Evolutionary conservation across 2,888 invertebrate species (phyloP).

Genomic region (Dermolepida albohirtum): DNA sequence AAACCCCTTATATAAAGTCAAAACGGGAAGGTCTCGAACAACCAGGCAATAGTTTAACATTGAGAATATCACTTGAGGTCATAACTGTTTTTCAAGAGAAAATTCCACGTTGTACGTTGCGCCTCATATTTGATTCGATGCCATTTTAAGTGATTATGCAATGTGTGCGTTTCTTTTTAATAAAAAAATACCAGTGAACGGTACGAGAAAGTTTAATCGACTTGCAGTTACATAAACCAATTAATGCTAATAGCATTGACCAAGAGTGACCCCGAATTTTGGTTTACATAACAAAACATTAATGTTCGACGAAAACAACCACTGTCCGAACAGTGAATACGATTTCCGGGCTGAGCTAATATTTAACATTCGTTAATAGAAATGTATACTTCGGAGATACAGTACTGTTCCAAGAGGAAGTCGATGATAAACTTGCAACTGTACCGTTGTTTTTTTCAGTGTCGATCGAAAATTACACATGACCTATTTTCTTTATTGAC

Average conservation of each 20-base stretch:
- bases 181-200: background rate
- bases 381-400: too few relatives aligned
- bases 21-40: constrained; percentile 29
- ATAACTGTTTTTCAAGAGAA: constrained; percentile 29
- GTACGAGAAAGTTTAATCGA: constrained; percentile 16
- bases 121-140: constrained; percentile 9
- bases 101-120: constrained; percentile 25
- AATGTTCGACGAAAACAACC: background rate
- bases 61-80: constrained; percentile 31
- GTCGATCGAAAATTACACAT: constrained; percentile 33
- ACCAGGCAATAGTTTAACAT: constrained; percentile 14
- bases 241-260: constrained; percentile 29
- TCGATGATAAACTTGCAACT: background rate
- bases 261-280: constrained; percentile 30
- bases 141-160: background rate
- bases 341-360: too few relatives aligned
- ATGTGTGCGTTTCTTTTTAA: constrained; percentile 8
- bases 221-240: constrained; percentile 23
- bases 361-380: too few relatives aligned
- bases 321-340: too few relatives aligned
- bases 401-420: background rate
- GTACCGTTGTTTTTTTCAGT: constrained; percentile 15
- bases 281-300: constrained; percentile 7
- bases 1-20: constrained; percentile 26
- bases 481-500: constrained; percentile 35